Percentiles rank a stretch among this genome's conserved stretches.
phyloP scores from a whole-genome alignment of 2,888 invertebrate species.

The Lepidocyrtoides sp. region DNA sequence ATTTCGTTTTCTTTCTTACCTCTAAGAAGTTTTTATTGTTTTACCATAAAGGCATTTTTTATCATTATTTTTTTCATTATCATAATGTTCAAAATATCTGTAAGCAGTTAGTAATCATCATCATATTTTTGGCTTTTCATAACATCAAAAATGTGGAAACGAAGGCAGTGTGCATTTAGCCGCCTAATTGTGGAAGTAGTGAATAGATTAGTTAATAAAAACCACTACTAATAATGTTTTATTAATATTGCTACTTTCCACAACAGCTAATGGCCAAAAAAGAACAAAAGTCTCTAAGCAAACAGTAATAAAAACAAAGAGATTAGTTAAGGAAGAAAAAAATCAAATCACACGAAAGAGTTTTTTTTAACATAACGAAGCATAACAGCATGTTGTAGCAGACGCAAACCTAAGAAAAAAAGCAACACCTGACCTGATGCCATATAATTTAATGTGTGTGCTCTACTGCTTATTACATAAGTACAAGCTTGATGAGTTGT shows the following conservation, averaged over 20 bases:
- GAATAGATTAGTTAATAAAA: conserved; percentile 65
- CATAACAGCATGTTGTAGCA: neutral
- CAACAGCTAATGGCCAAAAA: conserved; percentile 34
- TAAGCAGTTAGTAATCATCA: too few species aligned
- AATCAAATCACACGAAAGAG: neutral
- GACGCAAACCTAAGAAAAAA: neutral
- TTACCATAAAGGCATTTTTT: too few species aligned
- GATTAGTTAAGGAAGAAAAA: conserved; percentile 27
- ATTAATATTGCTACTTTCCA: conserved; percentile 38
- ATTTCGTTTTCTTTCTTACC: too few species aligned
- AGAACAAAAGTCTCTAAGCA: neutral
- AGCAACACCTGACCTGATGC: neutral
- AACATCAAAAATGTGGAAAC: too few species aligned
- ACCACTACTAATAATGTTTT: conserved; percentile 53
- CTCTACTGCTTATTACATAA: neutral
- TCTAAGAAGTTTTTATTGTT: too few species aligned
- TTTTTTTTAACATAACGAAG: too few species aligned
- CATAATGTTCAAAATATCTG: too few species aligned
- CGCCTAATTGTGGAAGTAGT: conserved; percentile 51
- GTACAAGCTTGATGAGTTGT: conserved; percentile 75
- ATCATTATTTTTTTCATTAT: too few species aligned
- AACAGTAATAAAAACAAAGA: conserved; percentile 32
- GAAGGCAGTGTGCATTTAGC: too few species aligned
- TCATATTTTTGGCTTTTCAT: too few species aligned
- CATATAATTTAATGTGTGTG: neutral